Percentiles rank a stretch among this genome's conserved stretches.
Evolutionary conservation across 2,888 invertebrate genomes (phyloP).

Genomic region (Hirudinaria manillensis): DNA sequence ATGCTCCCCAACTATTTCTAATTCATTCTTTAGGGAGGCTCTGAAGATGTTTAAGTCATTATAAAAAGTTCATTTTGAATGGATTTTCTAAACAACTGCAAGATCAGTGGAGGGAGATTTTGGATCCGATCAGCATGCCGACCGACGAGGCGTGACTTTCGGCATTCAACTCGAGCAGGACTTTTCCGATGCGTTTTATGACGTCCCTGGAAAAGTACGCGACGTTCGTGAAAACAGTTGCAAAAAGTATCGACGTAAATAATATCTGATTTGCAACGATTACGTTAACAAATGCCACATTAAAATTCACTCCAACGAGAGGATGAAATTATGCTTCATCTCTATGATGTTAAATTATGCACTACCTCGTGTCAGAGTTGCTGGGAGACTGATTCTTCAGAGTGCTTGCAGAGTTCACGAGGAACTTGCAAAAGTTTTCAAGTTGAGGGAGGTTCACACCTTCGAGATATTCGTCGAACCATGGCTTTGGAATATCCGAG

Average conservation of each 20-base stretch:
- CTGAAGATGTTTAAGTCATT: too few relatives aligned
- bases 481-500: conserved; percentile 48
- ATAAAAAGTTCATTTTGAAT: too few relatives aligned
- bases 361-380: conserved; percentile 22
- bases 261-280: too few relatives aligned
- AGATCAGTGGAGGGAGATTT: conserved; percentile 26
- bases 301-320: neutral
- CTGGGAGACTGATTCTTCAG: conserved; percentile 23
- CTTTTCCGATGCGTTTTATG: conserved; percentile 50
- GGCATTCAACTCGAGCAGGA: conserved; percentile 50
- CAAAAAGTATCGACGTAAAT: neutral
- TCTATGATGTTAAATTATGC: neutral
- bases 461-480: conserved; percentile 47
- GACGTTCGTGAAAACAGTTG: neutral
- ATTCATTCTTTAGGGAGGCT: too few relatives aligned
- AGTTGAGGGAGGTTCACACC: conserved; percentile 50
- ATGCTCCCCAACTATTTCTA: too few relatives aligned
- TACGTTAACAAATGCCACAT: too few relatives aligned
- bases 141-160: conserved; percentile 48
- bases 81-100: neutral
- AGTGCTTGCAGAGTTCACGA: conserved; percentile 44
- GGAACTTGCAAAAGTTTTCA: conserved; percentile 48
- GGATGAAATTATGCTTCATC: too few relatives aligned
- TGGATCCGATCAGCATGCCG: conserved; percentile 37
- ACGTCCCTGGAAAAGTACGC: conserved; percentile 46